These are phyloP conservation scores for Drosophila neotestacea DNA, from an alignment of 2,888 invertebrate species.

Conservation along the genomic window DNA sequence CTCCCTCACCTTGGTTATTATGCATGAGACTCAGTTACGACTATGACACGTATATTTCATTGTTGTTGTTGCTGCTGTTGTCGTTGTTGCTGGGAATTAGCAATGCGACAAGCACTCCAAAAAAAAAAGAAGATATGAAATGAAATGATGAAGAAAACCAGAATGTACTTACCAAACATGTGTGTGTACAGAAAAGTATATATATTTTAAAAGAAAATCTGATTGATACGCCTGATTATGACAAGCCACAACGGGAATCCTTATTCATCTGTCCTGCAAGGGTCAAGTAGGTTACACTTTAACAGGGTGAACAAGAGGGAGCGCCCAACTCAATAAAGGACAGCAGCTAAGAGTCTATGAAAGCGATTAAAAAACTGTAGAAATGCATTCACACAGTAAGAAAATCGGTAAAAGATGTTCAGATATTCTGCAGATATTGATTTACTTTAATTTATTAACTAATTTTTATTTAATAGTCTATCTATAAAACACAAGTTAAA, in stretches of 20 bases:
- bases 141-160: neutral
- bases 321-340: neutral
- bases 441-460: no score
- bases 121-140: neutral
- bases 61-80: conserved; percentile 7
- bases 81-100: conserved; percentile 60
- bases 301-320: neutral
- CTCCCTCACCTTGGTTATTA: conserved; percentile 54
- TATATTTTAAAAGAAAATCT: conserved; percentile 12
- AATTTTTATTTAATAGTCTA: no score
- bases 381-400: neutral
- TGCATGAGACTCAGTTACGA: conserved; percentile 56
- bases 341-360: neutral
- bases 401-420: neutral
- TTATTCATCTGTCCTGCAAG: conserved; percentile 26
- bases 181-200: neutral
- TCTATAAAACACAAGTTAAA: no score
- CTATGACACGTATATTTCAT: conserved; percentile 60
- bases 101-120: conserved; percentile 55
- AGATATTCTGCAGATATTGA: no score
- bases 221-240: conserved; percentile 55
- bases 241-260: conserved; percentile 34
- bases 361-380: neutral
- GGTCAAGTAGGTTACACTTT: conserved; percentile 42
- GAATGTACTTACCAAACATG: conserved; percentile 1